phyloP scores from a whole-genome alignment of 2,113 vertebrate genomes.

The Paedocypris sp. region DNA sequence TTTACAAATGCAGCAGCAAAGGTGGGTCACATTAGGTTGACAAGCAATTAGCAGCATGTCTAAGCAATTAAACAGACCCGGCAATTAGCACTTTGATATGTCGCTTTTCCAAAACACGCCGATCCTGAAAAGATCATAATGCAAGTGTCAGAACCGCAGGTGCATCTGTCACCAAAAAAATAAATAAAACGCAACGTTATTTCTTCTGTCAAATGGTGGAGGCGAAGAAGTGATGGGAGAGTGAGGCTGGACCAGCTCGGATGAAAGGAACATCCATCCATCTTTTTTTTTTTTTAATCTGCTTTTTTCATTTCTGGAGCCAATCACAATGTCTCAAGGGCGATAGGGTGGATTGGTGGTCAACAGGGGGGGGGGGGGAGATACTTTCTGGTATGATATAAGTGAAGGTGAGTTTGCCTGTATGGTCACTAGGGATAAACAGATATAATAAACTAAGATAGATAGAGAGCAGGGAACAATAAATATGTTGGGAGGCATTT shows the following conservation, averaged over 20 bases:
- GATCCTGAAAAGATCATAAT: background rate
- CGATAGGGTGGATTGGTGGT: too few relatives aligned
- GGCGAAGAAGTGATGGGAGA: background rate
- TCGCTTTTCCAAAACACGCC: background rate
- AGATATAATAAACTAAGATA: too few relatives aligned
- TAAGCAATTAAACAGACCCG: background rate
- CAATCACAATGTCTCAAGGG: too few relatives aligned
- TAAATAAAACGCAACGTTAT: background rate
- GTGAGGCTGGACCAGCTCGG: background rate
- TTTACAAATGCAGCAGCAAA: constrained; percentile 2
- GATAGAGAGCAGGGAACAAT: too few relatives aligned
- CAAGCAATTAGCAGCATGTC: background rate
- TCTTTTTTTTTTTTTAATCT: too few relatives aligned
- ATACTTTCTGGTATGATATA: too few relatives aligned
- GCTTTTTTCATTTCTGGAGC: too few relatives aligned
- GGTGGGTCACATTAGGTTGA: constrained; percentile 1
- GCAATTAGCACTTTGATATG: constrained; percentile 1
- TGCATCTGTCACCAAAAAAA: background rate
- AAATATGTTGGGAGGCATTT: too few relatives aligned
- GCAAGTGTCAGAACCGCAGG: background rate
- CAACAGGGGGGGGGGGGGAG: too few relatives aligned
- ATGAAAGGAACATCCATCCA: too few relatives aligned
- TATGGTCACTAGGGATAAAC: too few relatives aligned
- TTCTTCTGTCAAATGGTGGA: background rate
- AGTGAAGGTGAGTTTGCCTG: too few relatives aligned